Percentiles rank a stretch among this genome's conserved stretches.
These are phyloP conservation scores for Gallinago paraguaiae DNA, from an alignment of 2,113 vertebrate species.

Conservation along the genomic window DNA sequence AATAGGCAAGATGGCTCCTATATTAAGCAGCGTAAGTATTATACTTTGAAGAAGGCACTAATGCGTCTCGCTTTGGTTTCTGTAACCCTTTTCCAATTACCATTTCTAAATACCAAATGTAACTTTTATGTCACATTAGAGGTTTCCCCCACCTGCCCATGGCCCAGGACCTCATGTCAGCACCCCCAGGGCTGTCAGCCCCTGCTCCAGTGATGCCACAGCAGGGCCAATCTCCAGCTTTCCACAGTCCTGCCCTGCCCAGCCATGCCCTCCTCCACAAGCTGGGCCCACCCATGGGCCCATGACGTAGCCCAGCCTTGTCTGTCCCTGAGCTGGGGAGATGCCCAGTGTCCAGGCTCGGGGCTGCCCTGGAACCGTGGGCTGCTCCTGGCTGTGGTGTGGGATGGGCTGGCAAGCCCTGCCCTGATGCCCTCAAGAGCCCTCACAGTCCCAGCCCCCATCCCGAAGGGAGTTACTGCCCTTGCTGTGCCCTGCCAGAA, in stretches of 20 bases:
- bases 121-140: not conserved
- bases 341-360: not conserved
- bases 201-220: not conserved
- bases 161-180: not conserved
- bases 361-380: not conserved
- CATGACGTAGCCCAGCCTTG: not conserved
- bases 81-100: not conserved
- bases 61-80: not conserved
- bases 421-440: not conserved
- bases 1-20: constrained; percentile 4
- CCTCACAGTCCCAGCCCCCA: not conserved
- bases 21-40: not conserved
- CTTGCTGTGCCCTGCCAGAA: not conserved
- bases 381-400: not conserved
- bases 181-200: not conserved
- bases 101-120: not conserved
- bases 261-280: rapidly evolving
- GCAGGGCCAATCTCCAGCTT: not conserved
- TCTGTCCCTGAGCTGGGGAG: not conserved
- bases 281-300: not conserved
- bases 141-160: not conserved
- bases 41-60: not conserved
- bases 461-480: not conserved
- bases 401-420: not conserved
- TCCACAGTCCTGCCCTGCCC: not conserved